Evolutionary conservation across 2,797 vertebrate species (phyloP).

Genomic region (Alfaro cultratus): DNA sequence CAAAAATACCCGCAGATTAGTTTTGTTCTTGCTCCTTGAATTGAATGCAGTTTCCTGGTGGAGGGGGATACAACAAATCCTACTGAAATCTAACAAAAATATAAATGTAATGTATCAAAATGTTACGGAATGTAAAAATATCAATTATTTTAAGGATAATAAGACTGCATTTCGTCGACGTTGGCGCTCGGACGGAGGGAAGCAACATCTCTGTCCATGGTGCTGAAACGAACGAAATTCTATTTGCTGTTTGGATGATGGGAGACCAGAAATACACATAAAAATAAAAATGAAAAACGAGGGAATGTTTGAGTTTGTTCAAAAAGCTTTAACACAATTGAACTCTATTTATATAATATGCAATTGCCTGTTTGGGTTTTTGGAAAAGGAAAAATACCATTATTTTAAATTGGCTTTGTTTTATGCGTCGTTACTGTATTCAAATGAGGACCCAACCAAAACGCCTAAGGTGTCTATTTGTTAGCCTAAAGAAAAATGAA

Average conservation of each 20-base stretch:
- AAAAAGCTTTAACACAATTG: accelerated
- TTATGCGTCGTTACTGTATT: background rate
- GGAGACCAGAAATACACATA: background rate
- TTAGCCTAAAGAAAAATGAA: background rate
- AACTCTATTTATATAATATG: background rate
- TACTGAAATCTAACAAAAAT: background rate
- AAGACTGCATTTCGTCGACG: background rate
- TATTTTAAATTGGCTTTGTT: background rate
- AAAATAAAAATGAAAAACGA: background rate
- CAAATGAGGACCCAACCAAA: background rate
- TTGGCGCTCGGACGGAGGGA: background rate
- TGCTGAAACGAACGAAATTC: constrained; percentile 71
- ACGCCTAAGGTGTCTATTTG: background rate
- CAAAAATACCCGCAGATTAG: background rate
- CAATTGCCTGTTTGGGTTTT: background rate
- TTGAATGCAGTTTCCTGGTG: background rate
- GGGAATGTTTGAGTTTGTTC: background rate
- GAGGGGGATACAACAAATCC: background rate
- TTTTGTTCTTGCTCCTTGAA: background rate
- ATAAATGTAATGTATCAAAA: background rate
- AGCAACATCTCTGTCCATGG: constrained; percentile 75
- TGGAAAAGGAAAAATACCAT: background rate
- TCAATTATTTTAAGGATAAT: background rate
- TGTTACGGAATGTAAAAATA: background rate
- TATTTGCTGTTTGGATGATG: constrained; percentile 10